Percentiles rank a stretch among this genome's conserved stretches.
phyloP scores from a whole-genome alignment of 35 echinoderm and acorn worm genomes.

The Ptychodera flava region DNA sequence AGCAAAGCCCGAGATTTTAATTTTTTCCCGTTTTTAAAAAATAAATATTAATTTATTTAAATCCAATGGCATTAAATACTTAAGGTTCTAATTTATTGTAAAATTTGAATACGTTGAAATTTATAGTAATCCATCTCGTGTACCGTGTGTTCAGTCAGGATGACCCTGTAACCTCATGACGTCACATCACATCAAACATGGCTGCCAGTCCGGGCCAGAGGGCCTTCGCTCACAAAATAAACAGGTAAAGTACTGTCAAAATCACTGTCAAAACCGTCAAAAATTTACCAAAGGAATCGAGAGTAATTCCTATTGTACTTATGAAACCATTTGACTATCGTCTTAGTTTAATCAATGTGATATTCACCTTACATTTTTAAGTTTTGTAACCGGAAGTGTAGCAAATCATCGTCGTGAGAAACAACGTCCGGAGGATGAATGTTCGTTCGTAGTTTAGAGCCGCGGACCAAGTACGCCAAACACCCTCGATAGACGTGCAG shows the following conservation, averaged over 20 bases:
- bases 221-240: slow-evolving; percentile 88
- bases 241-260: slow-evolving; percentile 45
- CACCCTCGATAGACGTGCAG: no score
- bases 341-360: not conserved
- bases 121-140: no score
- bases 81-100: no score
- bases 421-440: no score
- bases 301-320: not conserved
- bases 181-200: slow-evolving; percentile 12
- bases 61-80: no score
- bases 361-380: not conserved
- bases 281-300: not conserved
- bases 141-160: no score
- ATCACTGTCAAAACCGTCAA: not conserved
- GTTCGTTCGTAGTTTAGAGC: no score
- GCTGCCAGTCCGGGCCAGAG: slow-evolving; percentile 42
- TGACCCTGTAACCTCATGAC: not conserved
- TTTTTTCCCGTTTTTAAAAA: no score
- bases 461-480: no score
- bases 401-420: not conserved
- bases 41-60: no score
- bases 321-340: not conserved
- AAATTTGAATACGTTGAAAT: no score
- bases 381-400: not conserved
- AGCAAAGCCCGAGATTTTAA: no score